These are phyloP conservation scores for Diogma glabrata DNA, from an alignment of 2,888 invertebrate genomes.

Conservation along the genomic window DNA sequence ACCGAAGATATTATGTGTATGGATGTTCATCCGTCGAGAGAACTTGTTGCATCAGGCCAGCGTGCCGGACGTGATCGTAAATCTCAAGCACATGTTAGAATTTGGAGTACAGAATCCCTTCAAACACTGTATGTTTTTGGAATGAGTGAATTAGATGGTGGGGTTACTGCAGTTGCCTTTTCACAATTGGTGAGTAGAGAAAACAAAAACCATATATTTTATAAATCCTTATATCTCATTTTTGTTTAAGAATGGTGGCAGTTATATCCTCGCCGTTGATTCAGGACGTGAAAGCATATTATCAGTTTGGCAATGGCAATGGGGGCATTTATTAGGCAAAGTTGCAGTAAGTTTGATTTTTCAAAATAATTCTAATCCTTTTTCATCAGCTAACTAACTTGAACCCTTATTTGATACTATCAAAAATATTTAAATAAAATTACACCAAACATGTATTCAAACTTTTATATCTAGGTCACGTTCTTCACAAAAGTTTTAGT, in stretches of 20 bases:
- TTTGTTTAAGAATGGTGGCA: constrained; percentile 67
- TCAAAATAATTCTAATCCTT: too few species aligned
- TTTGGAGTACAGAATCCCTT: constrained; percentile 84
- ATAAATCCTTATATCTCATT: background rate
- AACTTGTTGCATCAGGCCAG: constrained; percentile 84
- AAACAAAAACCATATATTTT: too few species aligned
- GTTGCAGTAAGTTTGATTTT: constrained; percentile 61
- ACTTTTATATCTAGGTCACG: too few species aligned
- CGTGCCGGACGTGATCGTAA: constrained; percentile 71
- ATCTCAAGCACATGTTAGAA: constrained; percentile 78
- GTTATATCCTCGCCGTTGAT: constrained; percentile 81
- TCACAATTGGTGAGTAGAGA: constrained; percentile 68
- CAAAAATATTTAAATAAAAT: too few species aligned
- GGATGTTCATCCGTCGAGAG: constrained; percentile 78
- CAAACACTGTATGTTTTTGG: constrained; percentile 84
- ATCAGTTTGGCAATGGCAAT: constrained; percentile 93
- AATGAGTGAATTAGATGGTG: constrained; percentile 79
- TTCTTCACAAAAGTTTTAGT: too few species aligned
- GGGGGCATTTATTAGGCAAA: constrained; percentile 85
- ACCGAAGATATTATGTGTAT: constrained; percentile 89
- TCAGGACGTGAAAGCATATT: constrained; percentile 80
- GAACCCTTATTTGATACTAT: too few species aligned
- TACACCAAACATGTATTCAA: too few species aligned
- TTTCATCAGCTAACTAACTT: too few species aligned
- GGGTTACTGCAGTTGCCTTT: constrained; percentile 80